Percentiles rank a stretch among this genome's conserved stretches.
Conservation (phyloP, 2,888 invertebrate genomes). For the Andrena minutula region DNA sequence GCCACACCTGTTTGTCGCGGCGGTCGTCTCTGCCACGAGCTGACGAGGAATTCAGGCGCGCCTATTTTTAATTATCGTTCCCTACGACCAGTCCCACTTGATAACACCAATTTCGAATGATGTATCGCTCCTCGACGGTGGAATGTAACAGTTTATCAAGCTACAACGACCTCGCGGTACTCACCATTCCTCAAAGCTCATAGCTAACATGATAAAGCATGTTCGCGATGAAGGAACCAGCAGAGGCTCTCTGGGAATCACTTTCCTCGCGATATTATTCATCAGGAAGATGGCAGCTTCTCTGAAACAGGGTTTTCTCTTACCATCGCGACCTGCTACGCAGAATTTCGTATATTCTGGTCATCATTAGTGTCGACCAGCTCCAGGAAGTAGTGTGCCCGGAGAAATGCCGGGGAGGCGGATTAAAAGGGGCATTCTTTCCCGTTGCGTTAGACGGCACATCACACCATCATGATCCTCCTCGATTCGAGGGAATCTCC, state of each 20-base stretch:
- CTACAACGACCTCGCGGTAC: neutral
- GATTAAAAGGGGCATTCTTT: slow-evolving; percentile 27
- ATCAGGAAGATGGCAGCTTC: too few species aligned
- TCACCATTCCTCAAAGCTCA: neutral
- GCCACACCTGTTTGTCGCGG: slow-evolving; percentile 58
- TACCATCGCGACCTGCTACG: too few species aligned
- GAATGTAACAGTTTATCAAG: neutral
- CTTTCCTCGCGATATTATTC: neutral
- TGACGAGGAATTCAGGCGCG: slow-evolving; percentile 32
- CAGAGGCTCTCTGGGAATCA: neutral
- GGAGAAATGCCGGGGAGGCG: slow-evolving; percentile 5
- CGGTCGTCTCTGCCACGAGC: neutral
- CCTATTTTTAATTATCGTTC: slow-evolving; percentile 58
- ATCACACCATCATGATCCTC: slow-evolving; percentile 31
- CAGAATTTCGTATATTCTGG: too few species aligned
- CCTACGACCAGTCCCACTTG: neutral
- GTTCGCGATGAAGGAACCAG: neutral
- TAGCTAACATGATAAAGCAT: neutral
- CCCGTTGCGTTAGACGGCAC: slow-evolving; percentile 24
- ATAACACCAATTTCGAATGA: slow-evolving; percentile 27
- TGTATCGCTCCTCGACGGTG: neutral
- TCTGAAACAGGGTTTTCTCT: too few species aligned
- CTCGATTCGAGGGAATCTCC: slow-evolving; percentile 37
- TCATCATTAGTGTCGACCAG: neutral
- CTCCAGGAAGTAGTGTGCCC: slow-evolving; percentile 21